phyloP scores from a whole-genome alignment of 1,140 invertebrate genomes.

The Anthonomus grandis region DNA sequence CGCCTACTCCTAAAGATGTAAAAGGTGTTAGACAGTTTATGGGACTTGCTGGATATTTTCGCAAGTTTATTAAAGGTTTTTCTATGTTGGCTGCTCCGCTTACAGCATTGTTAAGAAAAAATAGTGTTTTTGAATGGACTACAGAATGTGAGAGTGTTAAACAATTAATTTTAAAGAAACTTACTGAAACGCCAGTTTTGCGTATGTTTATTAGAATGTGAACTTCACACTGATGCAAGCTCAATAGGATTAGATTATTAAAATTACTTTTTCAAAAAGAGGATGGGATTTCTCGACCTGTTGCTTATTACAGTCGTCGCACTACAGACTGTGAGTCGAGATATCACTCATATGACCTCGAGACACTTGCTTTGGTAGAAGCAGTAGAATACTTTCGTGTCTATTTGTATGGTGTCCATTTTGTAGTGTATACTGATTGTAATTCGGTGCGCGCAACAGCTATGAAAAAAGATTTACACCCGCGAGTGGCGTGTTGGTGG shows the following conservation, averaged over 20 bases:
- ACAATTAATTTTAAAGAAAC: too few relatives aligned
- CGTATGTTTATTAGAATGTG: too few relatives aligned
- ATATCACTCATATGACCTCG: slow-evolving; percentile 30
- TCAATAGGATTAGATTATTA: too few relatives aligned
- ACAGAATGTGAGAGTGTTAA: too few relatives aligned
- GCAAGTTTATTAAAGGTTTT: too few relatives aligned
- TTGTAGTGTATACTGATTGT: slow-evolving; percentile 46
- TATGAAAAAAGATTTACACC: slow-evolving; percentile 37
- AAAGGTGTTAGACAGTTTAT: too few relatives aligned
- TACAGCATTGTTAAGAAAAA: too few relatives aligned
- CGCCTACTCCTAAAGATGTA: too few relatives aligned
- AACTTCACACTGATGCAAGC: background rate
- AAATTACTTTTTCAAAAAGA: slow-evolving; percentile 42
- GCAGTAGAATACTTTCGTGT: slow-evolving; percentile 45
- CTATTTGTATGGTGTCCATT: slow-evolving; percentile 42
- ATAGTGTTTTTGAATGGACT: too few relatives aligned
- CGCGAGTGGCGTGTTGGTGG: slow-evolving; percentile 43
- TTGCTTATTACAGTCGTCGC: slow-evolving; percentile 41
- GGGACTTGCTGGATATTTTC: too few relatives aligned
- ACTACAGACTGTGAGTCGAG: slow-evolving; percentile 29
- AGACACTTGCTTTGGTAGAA: slow-evolving; percentile 1
- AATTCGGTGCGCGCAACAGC: slow-evolving; percentile 20
- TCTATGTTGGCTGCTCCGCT: too few relatives aligned
- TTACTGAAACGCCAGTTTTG: too few relatives aligned
- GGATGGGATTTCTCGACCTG: background rate